Evolutionary conservation across 2,888 invertebrate genomes (phyloP), one percentile per base, ranked within the genome.

Genomic region (Phytoseiulus persimilis): DNA sequence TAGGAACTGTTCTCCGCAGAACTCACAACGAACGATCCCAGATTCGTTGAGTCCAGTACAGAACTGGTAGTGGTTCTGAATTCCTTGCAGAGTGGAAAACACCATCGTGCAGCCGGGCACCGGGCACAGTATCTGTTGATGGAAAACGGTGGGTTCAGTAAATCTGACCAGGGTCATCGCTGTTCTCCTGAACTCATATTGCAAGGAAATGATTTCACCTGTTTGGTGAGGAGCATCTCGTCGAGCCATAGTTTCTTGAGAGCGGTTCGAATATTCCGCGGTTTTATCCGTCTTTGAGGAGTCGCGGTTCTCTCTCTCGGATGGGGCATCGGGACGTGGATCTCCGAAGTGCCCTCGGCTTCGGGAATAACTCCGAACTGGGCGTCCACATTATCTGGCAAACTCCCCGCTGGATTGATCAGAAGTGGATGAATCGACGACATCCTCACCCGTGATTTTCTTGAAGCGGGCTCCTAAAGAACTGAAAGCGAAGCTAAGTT

Each of bases 391-490:
- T 32, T 45, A 33, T 33, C 87, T 6, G 39, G 33, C 87, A 87
- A 9, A 39, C 39, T 45, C 6, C 39, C 39, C 32, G 87, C 32
- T 2, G 65, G 65, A n/a, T 33, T 87, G 28, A 87, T n/a, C 9
- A 87, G 87, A 23, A 87, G 87, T n/a, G 87, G 87, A n/a, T 87
- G 87, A n/a, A 87, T 45, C 87, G 87, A 87, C 32, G 87, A 87
- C 87, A 87, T 87, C n/a, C 32, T 33, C 23, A 6, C 33, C 14
- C 14, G 39, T 6, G 5, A 9, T 39, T 39, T 33, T 5, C 6
- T 14, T 33, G 6, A 33, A 31, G 23, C 83, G 32, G 87, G 39
- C 32, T 28, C 6, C 11, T 33, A 33, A 6, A 87, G 32, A 32
- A 32, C 32, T n/a, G 45, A 39, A 33, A n/a, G 5, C 2, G 18